Conservation (phyloP, 2,113 vertebrate genomes). For the Circaetus gallicus region DNA sequence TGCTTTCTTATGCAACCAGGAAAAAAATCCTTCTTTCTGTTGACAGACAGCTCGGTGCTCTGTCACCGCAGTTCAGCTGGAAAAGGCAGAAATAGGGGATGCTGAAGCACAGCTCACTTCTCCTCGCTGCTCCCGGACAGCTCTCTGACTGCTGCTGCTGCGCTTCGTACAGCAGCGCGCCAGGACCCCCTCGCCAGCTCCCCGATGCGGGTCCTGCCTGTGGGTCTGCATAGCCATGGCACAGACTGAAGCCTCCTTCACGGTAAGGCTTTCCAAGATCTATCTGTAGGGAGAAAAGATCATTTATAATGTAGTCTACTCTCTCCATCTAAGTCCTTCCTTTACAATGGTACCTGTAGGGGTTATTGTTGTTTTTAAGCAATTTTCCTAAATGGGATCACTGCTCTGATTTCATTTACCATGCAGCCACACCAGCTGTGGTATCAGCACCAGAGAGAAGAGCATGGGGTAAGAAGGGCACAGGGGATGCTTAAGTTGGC, state of each 20-base stretch:
- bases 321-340: background rate
- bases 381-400: background rate
- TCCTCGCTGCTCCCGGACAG: rapidly evolving
- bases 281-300: background rate
- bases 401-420: background rate
- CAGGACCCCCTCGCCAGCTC: rapidly evolving
- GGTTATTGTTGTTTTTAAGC: background rate
- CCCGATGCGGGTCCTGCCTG: rapidly evolving
- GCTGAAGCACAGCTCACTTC: rapidly evolving
- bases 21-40: background rate
- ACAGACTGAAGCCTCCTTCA: background rate
- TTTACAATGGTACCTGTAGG: background rate
- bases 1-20: background rate
- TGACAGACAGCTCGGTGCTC: background rate
- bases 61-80: background rate
- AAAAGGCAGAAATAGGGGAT: background rate
- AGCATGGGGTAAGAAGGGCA: background rate
- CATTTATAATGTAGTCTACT: background rate
- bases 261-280: background rate
- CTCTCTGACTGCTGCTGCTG: background rate
- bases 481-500: background rate
- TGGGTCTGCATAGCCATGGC: rapidly evolving
- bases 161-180: rapidly evolving
- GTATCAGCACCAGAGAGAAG: background rate
- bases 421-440: background rate